Conservation (phyloP, 2,888 invertebrate genomes). For the Acheta domesticus region DNA sequence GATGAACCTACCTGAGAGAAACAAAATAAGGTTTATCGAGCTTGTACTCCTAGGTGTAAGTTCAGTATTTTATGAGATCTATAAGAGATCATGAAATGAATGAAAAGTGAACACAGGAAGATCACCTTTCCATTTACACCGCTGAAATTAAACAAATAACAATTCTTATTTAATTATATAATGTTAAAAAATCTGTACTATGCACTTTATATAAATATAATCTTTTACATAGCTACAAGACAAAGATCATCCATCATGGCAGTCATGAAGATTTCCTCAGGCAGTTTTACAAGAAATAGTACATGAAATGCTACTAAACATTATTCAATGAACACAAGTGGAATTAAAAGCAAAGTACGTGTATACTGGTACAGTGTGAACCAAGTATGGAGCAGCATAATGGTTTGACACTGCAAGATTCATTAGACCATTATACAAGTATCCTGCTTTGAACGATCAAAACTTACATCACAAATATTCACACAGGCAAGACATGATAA, state of each 20-base stretch:
- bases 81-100: neutral
- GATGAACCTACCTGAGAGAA: neutral
- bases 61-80: neutral
- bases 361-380: too few species aligned
- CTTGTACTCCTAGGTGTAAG: neutral
- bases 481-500: neutral
- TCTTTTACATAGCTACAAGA: neutral
- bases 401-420: too few species aligned
- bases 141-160: neutral
- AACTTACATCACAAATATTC: neutral
- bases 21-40: neutral
- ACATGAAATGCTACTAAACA: neutral
- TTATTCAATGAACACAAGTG: neutral
- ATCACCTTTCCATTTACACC: neutral
- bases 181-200: neutral
- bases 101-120: neutral
- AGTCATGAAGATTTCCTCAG: neutral
- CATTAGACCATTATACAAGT: too few species aligned
- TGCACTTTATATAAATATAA: slow-evolving; percentile 10
- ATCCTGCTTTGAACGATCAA: neutral
- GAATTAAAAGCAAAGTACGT: neutral
- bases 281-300: neutral
- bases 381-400: too few species aligned
- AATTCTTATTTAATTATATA: slow-evolving; percentile 18
- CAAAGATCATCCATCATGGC: neutral